Base-by-base conservation (phyloP, 2,888 invertebrate genomes). In the Lordiphosa andalusiaca region DNA sequence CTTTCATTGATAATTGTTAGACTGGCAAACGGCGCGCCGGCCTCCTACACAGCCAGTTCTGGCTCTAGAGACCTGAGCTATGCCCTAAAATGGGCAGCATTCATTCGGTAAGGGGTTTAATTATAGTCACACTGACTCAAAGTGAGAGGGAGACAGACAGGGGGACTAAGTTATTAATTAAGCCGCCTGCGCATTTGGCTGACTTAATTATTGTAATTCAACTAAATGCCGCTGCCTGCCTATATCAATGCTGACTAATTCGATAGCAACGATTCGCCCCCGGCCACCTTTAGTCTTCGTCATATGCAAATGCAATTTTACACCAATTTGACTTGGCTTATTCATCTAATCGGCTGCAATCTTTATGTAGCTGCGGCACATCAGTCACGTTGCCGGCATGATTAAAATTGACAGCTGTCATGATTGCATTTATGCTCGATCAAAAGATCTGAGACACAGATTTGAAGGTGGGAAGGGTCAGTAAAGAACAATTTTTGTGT, bases 381-480 rank as follows among this genome's bases (percentile, higher is more conserved):
- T 58, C 53, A 60, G 73, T 69, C 64, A 61, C 73, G 67, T 66
- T 66, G 63, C 50, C 57, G 41, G 37, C 41, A 54, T 46, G 33
- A 81, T 80, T 81, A 67, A 74, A 73, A 80, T 72, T 74, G 80
- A 69, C 80, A 81, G 82, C 82, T 78, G 81, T 72, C 80, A 78
- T 78, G 81, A 78, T 73, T 81, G 76, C 70, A 52, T 67, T 67
- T 71, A 63, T 66, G 71, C 66, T 65, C 42, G 52, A 50, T 40
- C 50, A 68, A 54, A 49, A 57, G 69, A 73, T 73, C 69, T 56
- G 46, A 50, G 52, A 70, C 33, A 39, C 41, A 16, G 54, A 48
- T 40, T 30, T 40, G 37, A 25, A 49, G 23, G 7, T 25, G 25
- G 25, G 25, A 3, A 25, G 7, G 25, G 40, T 10, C 13, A 50